Percentiles rank a stretch among this genome's conserved stretches.
These are phyloP conservation scores for Thysanoteuthis rhombus DNA, from an alignment of 2,888 invertebrate species.

Conservation along the genomic window DNA sequence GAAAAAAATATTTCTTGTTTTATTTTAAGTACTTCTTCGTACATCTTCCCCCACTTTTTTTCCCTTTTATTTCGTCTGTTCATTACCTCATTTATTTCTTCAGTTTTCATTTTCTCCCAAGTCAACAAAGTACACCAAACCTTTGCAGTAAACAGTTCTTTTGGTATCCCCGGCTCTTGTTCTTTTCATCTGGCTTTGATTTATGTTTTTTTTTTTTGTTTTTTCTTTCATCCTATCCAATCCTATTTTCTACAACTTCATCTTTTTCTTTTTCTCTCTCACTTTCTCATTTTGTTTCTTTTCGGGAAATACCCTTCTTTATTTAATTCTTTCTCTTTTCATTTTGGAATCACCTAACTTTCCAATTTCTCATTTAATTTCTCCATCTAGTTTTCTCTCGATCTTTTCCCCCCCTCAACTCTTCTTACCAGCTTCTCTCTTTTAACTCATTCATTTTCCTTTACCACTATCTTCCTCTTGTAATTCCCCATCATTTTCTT, in stretches of 20 bases:
- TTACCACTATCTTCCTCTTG: background rate
- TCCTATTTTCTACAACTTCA: background rate
- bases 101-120: background rate
- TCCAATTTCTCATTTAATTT: background rate
- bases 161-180: background rate
- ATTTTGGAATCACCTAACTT: no score
- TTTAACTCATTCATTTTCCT: background rate
- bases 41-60: background rate
- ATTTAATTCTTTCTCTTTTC: no score
- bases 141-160: background rate
- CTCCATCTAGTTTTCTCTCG: no score
- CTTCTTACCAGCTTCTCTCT: background rate
- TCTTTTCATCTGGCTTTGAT: background rate
- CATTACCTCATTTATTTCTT: background rate
- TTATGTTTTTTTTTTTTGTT: background rate
- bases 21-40: background rate
- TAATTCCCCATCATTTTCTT: background rate
- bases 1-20: background rate
- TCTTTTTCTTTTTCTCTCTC: no score
- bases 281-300: no score
- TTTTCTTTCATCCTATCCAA: background rate
- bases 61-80: background rate
- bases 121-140: background rate
- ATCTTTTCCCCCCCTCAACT: no score
- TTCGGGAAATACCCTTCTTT: no score